Evolutionary conservation across 2,113 vertebrate genomes (phyloP), one percentile per base, ranked within the genome.

Genomic region (Columba janthina): DNA sequence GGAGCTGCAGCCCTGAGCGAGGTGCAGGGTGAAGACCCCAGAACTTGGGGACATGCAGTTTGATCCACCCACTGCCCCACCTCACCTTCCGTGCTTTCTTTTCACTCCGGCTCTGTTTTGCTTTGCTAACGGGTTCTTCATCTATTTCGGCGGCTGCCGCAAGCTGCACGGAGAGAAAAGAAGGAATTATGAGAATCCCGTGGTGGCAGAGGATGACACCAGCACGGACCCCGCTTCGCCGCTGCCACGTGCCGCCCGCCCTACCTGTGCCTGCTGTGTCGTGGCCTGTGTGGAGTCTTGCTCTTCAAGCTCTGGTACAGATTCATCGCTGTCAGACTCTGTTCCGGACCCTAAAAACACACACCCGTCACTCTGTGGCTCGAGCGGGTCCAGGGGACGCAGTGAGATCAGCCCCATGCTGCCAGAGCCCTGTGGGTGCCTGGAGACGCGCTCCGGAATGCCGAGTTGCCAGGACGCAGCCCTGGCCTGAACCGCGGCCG

Each of bases 61-160:
- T 6, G 16, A 6, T n/a, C 24, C 65, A 21, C 9, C 1, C 46
- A 10, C 60, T 28, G 12, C 15, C 60, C 80, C 71, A 7, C 32
- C 78, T 97, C 97, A 99, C 99, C 99, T 99, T 99, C 69, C 99
- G 98, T 83, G 99, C 99, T 95, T 99, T 99, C 98, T 99, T 99
- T 98, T 99, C 99, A 60, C 99, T 99, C 91, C 99, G 98, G 98
- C 99, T 99, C 97, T 99, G 99, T 99, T 99, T 99, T 69, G 99
- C 99, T 99, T 99, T 99, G 98, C 99, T 99, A 84, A 99, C 99
- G 8, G 99, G 99, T 90, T 99, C 99, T 96, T 99, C 99, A 36
- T 99, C 99, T 29, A 99, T 99, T 97, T 99, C 99, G 26, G 99
- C 99, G 25, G 99, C 99, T 73, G 99, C 99, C 7, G 99, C 99